phyloP scores from a whole-genome alignment of 2,797 vertebrate species.

The Anniella stebbinsi region DNA sequence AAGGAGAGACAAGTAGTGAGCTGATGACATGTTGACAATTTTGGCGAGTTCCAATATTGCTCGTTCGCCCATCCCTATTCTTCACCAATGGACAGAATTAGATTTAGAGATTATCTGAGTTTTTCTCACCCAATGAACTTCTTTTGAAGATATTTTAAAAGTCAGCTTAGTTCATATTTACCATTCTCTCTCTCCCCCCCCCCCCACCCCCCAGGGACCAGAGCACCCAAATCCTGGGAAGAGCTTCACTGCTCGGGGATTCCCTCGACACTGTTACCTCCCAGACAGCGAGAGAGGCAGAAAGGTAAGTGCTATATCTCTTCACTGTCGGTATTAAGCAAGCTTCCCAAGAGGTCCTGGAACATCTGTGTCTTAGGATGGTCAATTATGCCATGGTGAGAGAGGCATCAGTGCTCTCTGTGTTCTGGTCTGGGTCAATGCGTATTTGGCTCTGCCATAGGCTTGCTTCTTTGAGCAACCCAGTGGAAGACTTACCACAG shows the following conservation, averaged over 20 bases:
- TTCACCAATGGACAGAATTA: too few species aligned
- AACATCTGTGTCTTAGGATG: background rate
- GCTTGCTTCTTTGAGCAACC: background rate
- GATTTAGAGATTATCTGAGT: background rate
- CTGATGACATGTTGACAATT: too few species aligned
- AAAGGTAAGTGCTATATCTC: constrained; percentile 80
- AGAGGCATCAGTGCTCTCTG: background rate
- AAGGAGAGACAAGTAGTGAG: too few species aligned
- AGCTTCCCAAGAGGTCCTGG: too few species aligned
- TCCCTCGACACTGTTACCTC: constrained; percentile 96
- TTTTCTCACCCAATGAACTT: background rate
- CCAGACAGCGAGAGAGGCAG: constrained; percentile 95
- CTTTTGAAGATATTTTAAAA: background rate
- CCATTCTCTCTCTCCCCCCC: constrained; percentile 14
- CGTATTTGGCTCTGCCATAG: background rate
- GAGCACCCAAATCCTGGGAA: constrained; percentile 95
- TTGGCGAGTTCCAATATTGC: too few species aligned
- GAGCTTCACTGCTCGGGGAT: constrained; percentile 93
- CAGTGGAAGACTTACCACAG: background rate
- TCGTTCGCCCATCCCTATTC: too few species aligned
- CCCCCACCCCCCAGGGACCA: constrained; percentile 85
- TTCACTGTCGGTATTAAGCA: too few species aligned
- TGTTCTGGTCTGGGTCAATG: background rate
- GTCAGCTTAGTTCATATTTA: constrained; percentile 11
- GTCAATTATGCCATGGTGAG: background rate